Conservation (phyloP, 2,797 vertebrate species). For the Emys orbicularis region DNA sequence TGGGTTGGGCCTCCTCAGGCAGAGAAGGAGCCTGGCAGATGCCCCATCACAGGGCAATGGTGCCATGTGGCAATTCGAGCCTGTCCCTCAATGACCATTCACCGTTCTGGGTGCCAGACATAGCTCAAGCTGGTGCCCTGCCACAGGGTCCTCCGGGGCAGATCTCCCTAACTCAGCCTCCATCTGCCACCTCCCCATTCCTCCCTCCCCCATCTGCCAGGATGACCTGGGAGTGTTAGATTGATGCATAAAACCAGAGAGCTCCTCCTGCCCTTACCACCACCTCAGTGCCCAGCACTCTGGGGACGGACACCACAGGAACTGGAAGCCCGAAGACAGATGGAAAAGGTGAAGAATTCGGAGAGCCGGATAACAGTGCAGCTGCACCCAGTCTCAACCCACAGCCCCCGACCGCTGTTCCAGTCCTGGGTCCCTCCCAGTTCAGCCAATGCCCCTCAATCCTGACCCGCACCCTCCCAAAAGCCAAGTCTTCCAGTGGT, state of each 20-base stretch:
- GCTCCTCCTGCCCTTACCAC: not conserved
- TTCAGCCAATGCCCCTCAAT: not conserved
- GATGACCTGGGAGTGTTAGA: not conserved
- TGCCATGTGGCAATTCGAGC: not conserved
- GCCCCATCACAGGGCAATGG: not conserved
- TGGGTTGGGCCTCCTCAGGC: too few species aligned
- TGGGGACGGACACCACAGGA: not conserved
- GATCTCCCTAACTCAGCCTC: not conserved
- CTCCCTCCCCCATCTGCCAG: not conserved
- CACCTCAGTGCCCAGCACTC: not conserved
- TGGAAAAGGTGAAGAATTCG: not conserved
- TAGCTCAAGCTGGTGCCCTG: not conserved
- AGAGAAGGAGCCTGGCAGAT: not conserved
- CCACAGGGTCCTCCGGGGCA: not conserved
- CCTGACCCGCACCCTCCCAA: not conserved
- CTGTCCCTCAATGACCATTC: not conserved
- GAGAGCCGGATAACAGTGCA: not conserved
- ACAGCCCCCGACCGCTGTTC: not conserved
- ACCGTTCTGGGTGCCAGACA: not conserved
- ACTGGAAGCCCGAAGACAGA: not conserved
- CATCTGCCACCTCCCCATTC: not conserved
- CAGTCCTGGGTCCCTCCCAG: not conserved
- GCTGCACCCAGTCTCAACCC: not conserved
- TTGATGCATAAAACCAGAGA: not conserved
- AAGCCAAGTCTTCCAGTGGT: not conserved